Percentiles rank a stretch among this genome's conserved stretches.
phyloP scores from a whole-genome alignment of 2,113 vertebrate genomes.

The Microcebus jonahi region DNA sequence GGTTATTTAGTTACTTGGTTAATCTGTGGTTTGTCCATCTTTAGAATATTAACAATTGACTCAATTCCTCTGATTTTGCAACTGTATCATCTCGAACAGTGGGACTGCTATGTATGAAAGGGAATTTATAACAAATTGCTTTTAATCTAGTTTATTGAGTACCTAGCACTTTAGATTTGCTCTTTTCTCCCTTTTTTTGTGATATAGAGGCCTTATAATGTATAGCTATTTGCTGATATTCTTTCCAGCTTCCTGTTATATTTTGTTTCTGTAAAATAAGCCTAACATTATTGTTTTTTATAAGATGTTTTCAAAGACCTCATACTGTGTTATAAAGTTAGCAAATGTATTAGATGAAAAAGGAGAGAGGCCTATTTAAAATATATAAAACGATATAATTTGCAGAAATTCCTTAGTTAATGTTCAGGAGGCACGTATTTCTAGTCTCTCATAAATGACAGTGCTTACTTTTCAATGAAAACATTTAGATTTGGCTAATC shows the following conservation, averaged over 20 bases:
- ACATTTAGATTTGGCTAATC: slow-evolving; percentile 63
- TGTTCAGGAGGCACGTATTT: slow-evolving; percentile 45
- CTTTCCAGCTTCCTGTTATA: not conserved
- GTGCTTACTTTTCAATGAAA: slow-evolving; percentile 51
- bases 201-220: not conserved
- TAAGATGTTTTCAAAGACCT: slow-evolving; percentile 8
- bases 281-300: not conserved
- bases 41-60: slow-evolving; percentile 52
- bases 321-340: not conserved
- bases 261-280: slow-evolving; percentile 51
- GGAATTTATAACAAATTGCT: not conserved
- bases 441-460: slow-evolving; percentile 13
- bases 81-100: not conserved
- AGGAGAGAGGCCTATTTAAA: not conserved
- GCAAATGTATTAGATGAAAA: not conserved
- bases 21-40: slow-evolving; percentile 34
- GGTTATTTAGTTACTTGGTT: slow-evolving; percentile 36
- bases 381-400: not conserved
- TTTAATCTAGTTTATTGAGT: not conserved
- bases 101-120: not conserved
- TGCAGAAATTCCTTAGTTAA: slow-evolving; percentile 1
- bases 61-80: slow-evolving; percentile 8
- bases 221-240: not conserved
- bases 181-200: not conserved
- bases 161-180: not conserved